Conservation (phyloP, 2,113 vertebrate genomes). For the Pandion haliaetus region DNA sequence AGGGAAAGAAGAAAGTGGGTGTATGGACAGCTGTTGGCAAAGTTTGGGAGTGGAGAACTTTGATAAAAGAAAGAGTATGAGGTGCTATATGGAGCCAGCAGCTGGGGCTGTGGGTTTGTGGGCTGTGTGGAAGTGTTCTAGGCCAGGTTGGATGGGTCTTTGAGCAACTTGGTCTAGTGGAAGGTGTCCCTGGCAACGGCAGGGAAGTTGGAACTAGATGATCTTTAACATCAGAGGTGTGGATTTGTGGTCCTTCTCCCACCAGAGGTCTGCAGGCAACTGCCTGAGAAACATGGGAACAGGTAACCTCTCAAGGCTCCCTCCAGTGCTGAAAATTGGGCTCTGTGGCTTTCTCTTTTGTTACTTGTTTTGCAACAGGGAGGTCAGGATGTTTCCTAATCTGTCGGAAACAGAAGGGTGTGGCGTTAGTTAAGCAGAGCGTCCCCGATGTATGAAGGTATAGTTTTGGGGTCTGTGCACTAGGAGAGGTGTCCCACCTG, state of each 20-base stretch:
- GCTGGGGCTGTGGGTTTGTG: background rate
- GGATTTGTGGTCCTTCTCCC: no score
- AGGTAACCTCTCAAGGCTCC: background rate
- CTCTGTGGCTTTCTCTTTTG: background rate
- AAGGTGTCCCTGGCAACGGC: no score
- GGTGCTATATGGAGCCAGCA: fast-evolving
- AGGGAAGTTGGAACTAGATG: no score
- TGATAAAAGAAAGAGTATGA: background rate
- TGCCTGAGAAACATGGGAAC: no score
- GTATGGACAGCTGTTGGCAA: background rate
- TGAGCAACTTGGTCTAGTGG: no score
- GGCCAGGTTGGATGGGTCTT: no score
- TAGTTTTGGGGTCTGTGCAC: background rate
- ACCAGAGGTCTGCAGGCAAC: background rate
- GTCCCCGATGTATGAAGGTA: fast-evolving
- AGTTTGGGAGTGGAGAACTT: background rate
- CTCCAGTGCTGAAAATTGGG: fast-evolving
- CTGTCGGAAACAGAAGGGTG: background rate
- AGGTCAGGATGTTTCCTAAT: background rate
- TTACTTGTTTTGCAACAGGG: background rate
- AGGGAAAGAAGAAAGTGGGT: background rate
- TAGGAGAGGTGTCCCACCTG: background rate
- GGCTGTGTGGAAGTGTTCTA: no score
- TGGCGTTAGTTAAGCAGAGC: fast-evolving
- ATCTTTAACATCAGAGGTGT: no score